Evolutionary conservation across 1,140 invertebrate genomes (phyloP), one percentile per base, ranked within the genome.

Genomic region (Amphibalanus amphitrite): DNA sequence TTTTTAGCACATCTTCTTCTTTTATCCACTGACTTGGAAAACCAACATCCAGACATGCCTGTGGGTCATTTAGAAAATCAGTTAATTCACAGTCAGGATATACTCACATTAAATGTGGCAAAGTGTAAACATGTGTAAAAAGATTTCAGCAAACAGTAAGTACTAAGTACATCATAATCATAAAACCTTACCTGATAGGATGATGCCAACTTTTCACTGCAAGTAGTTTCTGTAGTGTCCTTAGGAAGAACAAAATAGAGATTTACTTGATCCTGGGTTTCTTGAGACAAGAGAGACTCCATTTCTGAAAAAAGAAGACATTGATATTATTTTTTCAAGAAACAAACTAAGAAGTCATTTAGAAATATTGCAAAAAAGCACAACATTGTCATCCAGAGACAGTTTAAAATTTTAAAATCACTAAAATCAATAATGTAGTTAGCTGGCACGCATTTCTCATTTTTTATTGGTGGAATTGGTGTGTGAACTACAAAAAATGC

Each of bases 21-120:
- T 74, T 76, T 6, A 85, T 78, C 86, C 86, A 88, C 38, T 75
- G 64, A 47, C 83, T 80, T 67, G 79, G 76, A 23, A 85, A 78
- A 1, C 65, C 28, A 26, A 67, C 23, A 28, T 67, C 65, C 65
- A 67, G 10, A 28, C 65, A 67, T 26, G 65, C 65, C 65, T 67
- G 65, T 28, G n/a, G 65, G 26, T 28, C 20, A 59, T 25, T 15
- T 15, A 59, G 13, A 59, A 15, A 59, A 59, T 59, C 13, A 13
- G 47, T 25, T 15, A 13, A 59, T 25, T 15, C 47, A 59, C 47
- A 59, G 25, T 15, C 47, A 59, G 13, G 47, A 59, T 25, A 59
- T 25, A 59, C 47, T 15, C 47, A 59, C 47, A 59, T n/a, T n/a
- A n/a, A n/a, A n/a, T n/a, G n/a, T n/a, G n/a, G n/a, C n/a, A n/a